Conservation (phyloP, 23 tunicate species). For the Styela clava region DNA sequence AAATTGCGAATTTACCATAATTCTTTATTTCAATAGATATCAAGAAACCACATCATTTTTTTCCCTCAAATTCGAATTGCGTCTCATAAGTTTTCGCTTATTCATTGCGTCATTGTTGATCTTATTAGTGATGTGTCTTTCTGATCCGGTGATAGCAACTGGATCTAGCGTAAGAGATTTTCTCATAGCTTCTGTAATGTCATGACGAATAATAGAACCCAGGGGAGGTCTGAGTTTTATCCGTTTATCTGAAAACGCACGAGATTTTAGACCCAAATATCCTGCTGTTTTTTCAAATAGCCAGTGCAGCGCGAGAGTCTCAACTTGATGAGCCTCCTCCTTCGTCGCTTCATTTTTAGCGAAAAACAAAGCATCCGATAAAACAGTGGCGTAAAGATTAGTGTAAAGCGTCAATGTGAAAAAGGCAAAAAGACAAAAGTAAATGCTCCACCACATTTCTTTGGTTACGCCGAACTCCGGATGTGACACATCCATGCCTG, state of each 20-base stretch:
- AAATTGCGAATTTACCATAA: too few relatives aligned
- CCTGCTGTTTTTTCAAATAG: slow-evolving; percentile 37
- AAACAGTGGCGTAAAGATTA: slow-evolving; percentile 54
- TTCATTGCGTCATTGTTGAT: neutral
- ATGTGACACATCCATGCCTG: slow-evolving; percentile 49
- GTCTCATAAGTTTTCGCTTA: neutral
- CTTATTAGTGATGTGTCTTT: neutral
- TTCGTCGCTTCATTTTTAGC: slow-evolving; percentile 17
- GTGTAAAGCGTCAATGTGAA: slow-evolving; percentile 33
- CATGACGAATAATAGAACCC: slow-evolving; percentile 9
- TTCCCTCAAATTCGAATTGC: neutral
- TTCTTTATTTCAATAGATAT: too few relatives aligned
- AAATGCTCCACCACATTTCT: slow-evolving; percentile 43
- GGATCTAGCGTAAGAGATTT: slow-evolving; percentile 9
- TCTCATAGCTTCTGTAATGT: slow-evolving; percentile 18
- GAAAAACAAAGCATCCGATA: slow-evolving; percentile 33
- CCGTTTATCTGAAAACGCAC: slow-evolving; percentile 13
- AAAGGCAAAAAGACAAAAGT: slow-evolving; percentile 35
- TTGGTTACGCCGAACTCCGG: slow-evolving; percentile 27
- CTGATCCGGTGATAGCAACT: neutral
- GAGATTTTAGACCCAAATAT: slow-evolving; percentile 35
- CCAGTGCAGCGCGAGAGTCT: slow-evolving; percentile 69
- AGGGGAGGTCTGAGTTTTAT: slow-evolving; percentile 20
- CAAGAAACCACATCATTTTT: neutral
- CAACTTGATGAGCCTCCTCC: slow-evolving; percentile 41